phyloP scores from a whole-genome alignment of 2,888 invertebrate genomes.

The Lathronympha strigana region DNA sequence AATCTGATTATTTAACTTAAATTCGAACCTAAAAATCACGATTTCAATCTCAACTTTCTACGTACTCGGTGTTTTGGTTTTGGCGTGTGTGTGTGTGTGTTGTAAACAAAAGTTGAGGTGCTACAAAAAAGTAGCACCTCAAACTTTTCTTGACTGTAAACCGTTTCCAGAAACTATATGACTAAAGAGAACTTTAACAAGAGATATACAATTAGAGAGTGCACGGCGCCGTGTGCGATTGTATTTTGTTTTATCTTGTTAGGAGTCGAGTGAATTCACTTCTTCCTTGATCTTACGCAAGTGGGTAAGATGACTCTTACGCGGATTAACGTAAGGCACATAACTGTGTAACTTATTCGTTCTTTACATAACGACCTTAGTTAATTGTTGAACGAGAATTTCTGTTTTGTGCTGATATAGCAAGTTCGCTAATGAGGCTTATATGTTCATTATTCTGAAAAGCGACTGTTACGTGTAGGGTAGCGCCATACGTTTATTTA shows the following conservation, averaged over 20 bases:
- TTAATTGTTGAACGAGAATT: slow-evolving; percentile 19
- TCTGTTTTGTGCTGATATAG: slow-evolving; percentile 16
- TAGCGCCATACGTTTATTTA: background rate
- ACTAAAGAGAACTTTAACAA: slow-evolving; percentile 21
- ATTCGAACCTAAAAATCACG: too few relatives aligned
- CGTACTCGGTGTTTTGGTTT: too few relatives aligned
- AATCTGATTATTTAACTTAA: too few relatives aligned
- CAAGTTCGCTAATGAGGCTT: slow-evolving; percentile 17
- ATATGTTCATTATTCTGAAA: background rate
- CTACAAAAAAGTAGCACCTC: too few relatives aligned
- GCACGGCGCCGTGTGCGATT: slow-evolving; percentile 33
- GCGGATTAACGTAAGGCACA: background rate
- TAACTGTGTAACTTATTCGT: background rate
- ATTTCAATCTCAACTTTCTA: too few relatives aligned
- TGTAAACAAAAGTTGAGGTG: too few relatives aligned
- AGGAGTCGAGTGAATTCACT: slow-evolving; percentile 28
- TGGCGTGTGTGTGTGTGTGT: too few relatives aligned
- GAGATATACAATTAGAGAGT: slow-evolving; percentile 38
- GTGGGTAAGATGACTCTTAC: background rate
- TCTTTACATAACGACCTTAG: slow-evolving; percentile 1
- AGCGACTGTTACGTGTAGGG: background rate
- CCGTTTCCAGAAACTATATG: slow-evolving; percentile 13
- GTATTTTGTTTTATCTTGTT: slow-evolving; percentile 42
- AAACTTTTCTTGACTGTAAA: background rate
- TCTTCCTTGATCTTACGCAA: slow-evolving; percentile 23